These are phyloP conservation scores for Bombus haemorrhoidalis DNA, from an alignment of 1,140 invertebrate species.

Conservation along the genomic window DNA sequence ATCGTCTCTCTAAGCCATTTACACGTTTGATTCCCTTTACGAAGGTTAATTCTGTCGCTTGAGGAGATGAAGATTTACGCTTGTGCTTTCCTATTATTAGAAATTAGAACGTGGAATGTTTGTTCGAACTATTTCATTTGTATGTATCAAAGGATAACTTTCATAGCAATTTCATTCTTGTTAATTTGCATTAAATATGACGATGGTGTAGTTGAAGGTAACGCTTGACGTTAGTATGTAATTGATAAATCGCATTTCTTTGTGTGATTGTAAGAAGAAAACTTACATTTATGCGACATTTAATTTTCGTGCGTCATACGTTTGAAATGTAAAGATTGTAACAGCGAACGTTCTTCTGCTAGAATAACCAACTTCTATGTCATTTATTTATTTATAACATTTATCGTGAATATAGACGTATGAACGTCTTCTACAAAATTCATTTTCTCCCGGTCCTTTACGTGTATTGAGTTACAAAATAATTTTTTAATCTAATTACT, in stretches of 20 bases:
- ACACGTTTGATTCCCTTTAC: too few relatives aligned
- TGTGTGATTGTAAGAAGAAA: neutral
- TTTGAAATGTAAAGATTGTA: neutral
- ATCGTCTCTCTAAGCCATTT: neutral
- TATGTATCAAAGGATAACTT: neutral
- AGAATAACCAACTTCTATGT: too few relatives aligned
- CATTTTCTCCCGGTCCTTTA: too few relatives aligned
- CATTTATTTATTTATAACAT: too few relatives aligned
- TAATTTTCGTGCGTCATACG: neutral
- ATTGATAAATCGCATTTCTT: neutral
- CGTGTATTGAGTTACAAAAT: too few relatives aligned
- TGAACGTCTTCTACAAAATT: too few relatives aligned
- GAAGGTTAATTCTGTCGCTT: too few relatives aligned
- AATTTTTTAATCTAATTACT: too few relatives aligned
- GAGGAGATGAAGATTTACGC: too few relatives aligned
- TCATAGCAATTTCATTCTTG: neutral
- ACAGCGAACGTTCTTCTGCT: neutral
- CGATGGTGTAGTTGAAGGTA: neutral
- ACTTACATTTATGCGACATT: neutral
- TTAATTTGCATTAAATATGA: neutral
- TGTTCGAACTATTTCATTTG: neutral
- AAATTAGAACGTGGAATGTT: neutral
- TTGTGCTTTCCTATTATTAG: neutral
- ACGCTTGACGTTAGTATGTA: neutral
- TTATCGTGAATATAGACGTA: too few relatives aligned